phyloP scores from a whole-genome alignment of 30 jellyfish, hydroid and myxozoan species.

The Nemopilema nomurai region DNA sequence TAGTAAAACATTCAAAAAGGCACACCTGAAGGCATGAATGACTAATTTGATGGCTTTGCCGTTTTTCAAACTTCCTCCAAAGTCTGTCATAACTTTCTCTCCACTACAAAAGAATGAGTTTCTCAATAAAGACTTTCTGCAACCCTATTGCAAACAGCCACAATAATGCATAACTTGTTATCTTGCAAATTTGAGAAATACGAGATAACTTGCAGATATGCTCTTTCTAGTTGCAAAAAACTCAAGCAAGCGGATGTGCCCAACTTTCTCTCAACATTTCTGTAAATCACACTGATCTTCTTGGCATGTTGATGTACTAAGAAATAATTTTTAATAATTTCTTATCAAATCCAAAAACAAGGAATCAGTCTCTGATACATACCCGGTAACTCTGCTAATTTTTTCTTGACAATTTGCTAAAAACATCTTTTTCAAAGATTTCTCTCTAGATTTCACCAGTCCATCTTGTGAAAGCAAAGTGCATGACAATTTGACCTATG shows the following conservation, averaged over 20 bases:
- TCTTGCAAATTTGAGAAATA: background rate
- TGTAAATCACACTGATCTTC: too few relatives aligned
- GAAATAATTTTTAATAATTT: too few relatives aligned
- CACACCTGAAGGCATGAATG: constrained; percentile 73
- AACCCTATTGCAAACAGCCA: background rate
- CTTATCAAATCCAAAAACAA: too few relatives aligned
- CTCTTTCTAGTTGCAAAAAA: background rate
- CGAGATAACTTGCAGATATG: background rate
- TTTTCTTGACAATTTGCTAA: constrained; percentile 47
- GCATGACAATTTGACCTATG: constrained; percentile 52
- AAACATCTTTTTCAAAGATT: constrained; percentile 26
- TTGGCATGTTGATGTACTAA: too few relatives aligned
- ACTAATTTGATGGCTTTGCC: constrained; percentile 64
- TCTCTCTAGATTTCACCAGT: constrained; percentile 6
- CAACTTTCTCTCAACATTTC: too few relatives aligned
- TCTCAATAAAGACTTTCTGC: too few relatives aligned
- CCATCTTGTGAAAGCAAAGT: constrained; percentile 3
- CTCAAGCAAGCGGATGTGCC: too few relatives aligned
- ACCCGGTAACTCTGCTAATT: constrained; percentile 62
- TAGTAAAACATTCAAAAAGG: too few relatives aligned
- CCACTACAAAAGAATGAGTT: constrained; percentile 33
- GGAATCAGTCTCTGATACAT: too few relatives aligned
- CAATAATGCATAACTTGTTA: too few relatives aligned
- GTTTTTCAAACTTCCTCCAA: constrained; percentile 67
- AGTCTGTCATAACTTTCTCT: constrained; percentile 65